Conservation (phyloP, 2,888 invertebrate species). For the Eudasyphora cyanicolor region DNA sequence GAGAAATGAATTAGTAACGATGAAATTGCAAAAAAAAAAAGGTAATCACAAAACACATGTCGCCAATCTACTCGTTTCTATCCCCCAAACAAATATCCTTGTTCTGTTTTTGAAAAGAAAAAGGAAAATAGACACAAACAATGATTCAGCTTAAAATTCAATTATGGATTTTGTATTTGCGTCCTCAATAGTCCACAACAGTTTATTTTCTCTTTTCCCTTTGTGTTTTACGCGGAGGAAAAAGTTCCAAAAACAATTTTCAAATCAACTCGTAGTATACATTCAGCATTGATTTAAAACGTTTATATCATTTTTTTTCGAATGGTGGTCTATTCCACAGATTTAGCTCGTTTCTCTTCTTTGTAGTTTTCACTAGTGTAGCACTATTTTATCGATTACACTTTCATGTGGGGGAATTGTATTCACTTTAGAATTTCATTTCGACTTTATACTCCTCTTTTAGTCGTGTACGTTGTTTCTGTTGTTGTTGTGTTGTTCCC, state of each 20-base stretch:
- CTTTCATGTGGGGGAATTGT: neutral
- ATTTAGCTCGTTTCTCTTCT: neutral
- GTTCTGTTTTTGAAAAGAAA: neutral
- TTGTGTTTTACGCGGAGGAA: no score
- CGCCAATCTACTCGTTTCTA: no score
- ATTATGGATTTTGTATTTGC: neutral
- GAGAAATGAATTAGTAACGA: neutral
- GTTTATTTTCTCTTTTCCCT: neutral
- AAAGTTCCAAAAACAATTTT: neutral
- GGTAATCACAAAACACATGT: neutral
- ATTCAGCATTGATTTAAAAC: neutral
- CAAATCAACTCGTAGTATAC: neutral
- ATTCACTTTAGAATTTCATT: constrained; percentile 34
- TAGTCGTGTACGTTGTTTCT: neutral
- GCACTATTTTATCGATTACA: neutral
- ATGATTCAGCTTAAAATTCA: neutral
- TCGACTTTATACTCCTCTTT: neutral
- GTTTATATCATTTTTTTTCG: neutral
- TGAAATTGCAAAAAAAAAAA: neutral
- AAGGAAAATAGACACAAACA: neutral
- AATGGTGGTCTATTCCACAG: neutral
- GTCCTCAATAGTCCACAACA: neutral
- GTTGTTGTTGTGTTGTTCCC: neutral
- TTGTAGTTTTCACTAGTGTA: neutral
- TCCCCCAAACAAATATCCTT: neutral